phyloP scores from a whole-genome alignment of 1,140 invertebrate genomes.

The Philopotamus ludificatus region DNA sequence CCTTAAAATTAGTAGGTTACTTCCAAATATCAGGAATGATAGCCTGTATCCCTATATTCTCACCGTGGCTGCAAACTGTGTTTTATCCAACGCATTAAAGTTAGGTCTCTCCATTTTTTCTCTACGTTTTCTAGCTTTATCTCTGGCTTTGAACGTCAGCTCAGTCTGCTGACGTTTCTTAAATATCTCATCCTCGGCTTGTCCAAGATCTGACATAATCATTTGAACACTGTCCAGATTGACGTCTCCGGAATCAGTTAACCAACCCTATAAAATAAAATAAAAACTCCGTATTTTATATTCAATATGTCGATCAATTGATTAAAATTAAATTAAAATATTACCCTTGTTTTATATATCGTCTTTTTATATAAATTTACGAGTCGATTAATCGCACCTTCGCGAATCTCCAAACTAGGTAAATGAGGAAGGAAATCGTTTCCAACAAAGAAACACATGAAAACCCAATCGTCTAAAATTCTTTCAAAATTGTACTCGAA shows the following conservation, averaged over 20 bases:
- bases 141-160: slow-evolving; percentile 72
- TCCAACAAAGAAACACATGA: slow-evolving; percentile 99
- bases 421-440: slow-evolving; percentile 99
- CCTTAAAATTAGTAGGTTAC: background rate
- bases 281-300: slow-evolving; percentile 10
- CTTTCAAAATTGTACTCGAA: slow-evolving; percentile 89
- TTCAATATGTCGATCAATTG: slow-evolving; percentile 20
- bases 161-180: slow-evolving; percentile 87
- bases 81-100: slow-evolving; percentile 66
- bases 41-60: slow-evolving; percentile 37
- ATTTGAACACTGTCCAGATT: slow-evolving; percentile 90
- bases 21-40: slow-evolving; percentile 20
- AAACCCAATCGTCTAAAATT: slow-evolving; percentile 98
- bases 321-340: no score
- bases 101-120: slow-evolving; percentile 56
- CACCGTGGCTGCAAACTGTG: slow-evolving; percentile 72
- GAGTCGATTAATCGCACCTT: slow-evolving; percentile 95
- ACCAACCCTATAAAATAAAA: slow-evolving; percentile 80
- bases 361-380: slow-evolving; percentile 93
- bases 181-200: slow-evolving; percentile 97
- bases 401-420: slow-evolving; percentile 96
- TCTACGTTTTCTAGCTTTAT: slow-evolving; percentile 68
- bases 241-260: slow-evolving; percentile 93
- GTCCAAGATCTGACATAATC: slow-evolving; percentile 90
- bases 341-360: slow-evolving; percentile 84